Percentiles rank a stretch among this genome's conserved stretches.
These are phyloP conservation scores for Drosophila affinis DNA, from an alignment of 2,888 invertebrate species.

Conservation along the genomic window DNA sequence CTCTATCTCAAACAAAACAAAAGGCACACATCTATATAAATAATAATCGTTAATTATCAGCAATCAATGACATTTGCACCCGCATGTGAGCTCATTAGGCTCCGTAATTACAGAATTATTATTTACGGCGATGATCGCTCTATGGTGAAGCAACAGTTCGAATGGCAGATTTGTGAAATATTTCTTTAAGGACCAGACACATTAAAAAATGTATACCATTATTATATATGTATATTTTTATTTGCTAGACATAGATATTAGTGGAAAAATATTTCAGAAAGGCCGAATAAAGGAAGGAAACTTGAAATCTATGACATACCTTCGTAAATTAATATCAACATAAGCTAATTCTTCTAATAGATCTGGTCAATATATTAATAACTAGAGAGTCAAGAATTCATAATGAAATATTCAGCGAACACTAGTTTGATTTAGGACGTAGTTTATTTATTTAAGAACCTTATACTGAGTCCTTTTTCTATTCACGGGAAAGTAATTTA, in stretches of 20 bases:
- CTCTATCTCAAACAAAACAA: slow-evolving; percentile 37
- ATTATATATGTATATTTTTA: neutral
- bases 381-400: too few relatives aligned
- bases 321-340: too few relatives aligned
- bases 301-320: too few relatives aligned
- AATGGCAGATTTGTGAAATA: slow-evolving; percentile 16
- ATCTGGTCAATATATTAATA: too few relatives aligned
- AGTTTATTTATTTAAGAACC: too few relatives aligned
- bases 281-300: neutral
- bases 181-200: slow-evolving; percentile 13
- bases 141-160: neutral
- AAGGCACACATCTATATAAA: slow-evolving; percentile 33
- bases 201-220: neutral
- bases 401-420: too few relatives aligned
- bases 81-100: slow-evolving; percentile 49
- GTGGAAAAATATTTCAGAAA: neutral
- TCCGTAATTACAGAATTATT: slow-evolving; percentile 50
- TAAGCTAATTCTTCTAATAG: too few relatives aligned
- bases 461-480: too few relatives aligned
- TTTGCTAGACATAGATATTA: too few relatives aligned
- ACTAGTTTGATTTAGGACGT: too few relatives aligned
- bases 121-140: slow-evolving; percentile 29
- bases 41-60: slow-evolving; percentile 41
- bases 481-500: too few relatives aligned
- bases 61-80: slow-evolving; percentile 65